These are phyloP conservation scores for Polyommatus icarus DNA, from an alignment of 2,888 invertebrate genomes.

Conservation along the genomic window DNA sequence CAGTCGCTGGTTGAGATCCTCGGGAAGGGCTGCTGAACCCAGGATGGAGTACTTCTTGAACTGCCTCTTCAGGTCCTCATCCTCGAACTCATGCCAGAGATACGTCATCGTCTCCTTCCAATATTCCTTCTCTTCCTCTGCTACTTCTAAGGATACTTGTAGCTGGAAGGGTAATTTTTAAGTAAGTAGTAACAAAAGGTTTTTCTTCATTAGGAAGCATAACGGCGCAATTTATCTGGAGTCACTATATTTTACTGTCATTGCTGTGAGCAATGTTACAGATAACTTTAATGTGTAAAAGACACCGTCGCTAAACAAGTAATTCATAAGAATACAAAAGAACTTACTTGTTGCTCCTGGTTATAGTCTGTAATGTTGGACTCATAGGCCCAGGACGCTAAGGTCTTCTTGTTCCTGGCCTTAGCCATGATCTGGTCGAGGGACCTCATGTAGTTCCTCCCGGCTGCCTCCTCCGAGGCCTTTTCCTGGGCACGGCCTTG, in stretches of 20 bases:
- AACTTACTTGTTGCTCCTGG: conserved; percentile 71
- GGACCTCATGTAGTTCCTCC: conserved; percentile 80
- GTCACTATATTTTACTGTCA: too few relatives aligned
- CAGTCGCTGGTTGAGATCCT: conserved; percentile 82
- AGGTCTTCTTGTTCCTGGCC: conserved; percentile 75
- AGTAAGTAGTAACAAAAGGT: neutral
- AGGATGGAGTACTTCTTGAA: conserved; percentile 86
- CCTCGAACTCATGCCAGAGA: conserved; percentile 86
- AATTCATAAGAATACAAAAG: neutral
- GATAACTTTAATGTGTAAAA: too few relatives aligned
- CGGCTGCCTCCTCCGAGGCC: conserved; percentile 79
- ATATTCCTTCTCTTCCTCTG: conserved; percentile 81
- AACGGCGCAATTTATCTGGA: too few relatives aligned
- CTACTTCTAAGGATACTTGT: conserved; percentile 61
- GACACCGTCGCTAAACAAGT: neutral
- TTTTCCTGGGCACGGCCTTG: conserved; percentile 71
- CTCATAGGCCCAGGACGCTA: conserved; percentile 87
- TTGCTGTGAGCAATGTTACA: too few relatives aligned
- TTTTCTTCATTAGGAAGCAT: too few relatives aligned
- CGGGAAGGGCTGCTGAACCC: conserved; percentile 87
- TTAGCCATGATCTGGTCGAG: conserved; percentile 81
- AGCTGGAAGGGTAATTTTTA: conserved; percentile 50
- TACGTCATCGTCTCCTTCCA: conserved; percentile 85
- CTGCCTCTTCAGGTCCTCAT: conserved; percentile 85
- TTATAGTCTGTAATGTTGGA: conserved; percentile 87